Evolutionary conservation across 2,797 vertebrate genomes (phyloP).

Genomic region (Pangasius sanitwongsei): DNA sequence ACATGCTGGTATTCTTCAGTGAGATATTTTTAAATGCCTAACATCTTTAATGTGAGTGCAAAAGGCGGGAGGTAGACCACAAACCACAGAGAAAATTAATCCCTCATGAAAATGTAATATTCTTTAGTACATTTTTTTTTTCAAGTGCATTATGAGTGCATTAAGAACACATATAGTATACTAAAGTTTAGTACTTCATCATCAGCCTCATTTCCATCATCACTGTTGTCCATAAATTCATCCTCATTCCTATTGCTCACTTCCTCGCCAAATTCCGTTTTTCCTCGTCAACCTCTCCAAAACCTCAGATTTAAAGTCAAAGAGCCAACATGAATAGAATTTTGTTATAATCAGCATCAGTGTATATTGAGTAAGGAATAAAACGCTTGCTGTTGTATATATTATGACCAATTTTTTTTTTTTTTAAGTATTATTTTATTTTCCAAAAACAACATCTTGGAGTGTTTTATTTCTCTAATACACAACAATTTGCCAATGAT

Average conservation of each 20-base stretch:
- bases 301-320: background rate
- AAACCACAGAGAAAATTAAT: background rate
- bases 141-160: background rate
- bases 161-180: background rate
- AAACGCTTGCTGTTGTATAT: too few species aligned
- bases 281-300: background rate
- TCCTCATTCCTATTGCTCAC: background rate
- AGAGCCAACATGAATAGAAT: too few species aligned
- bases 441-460: too few species aligned
- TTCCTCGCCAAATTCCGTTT: background rate
- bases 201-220: background rate
- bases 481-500: too few species aligned
- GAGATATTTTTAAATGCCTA: background rate
- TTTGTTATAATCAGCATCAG: too few species aligned
- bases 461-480: too few species aligned
- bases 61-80: background rate
- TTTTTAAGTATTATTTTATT: too few species aligned
- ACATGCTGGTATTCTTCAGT: background rate
- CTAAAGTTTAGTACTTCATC: background rate
- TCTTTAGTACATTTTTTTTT: background rate
- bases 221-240: background rate
- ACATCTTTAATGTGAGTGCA: background rate
- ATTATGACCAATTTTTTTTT: too few species aligned
- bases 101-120: background rate
- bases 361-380: too few species aligned